Conservation (phyloP, 2,888 invertebrate genomes). For the Thereva nobilitata region DNA sequence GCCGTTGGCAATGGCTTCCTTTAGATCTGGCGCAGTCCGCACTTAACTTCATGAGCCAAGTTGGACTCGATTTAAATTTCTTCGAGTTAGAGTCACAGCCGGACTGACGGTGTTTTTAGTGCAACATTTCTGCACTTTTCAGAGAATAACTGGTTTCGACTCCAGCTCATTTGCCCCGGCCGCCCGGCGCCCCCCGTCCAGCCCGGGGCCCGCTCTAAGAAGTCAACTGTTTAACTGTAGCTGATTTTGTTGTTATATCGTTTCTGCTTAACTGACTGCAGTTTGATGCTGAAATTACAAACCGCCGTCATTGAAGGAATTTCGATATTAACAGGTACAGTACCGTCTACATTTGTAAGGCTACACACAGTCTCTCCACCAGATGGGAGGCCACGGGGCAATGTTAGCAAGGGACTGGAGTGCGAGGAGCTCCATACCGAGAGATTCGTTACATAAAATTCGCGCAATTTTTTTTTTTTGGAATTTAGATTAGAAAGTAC, state of each 20-base stretch:
- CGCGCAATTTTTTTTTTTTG: too few relatives aligned
- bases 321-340: too few relatives aligned
- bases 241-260: conserved; percentile 24
- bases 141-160: conserved; percentile 35
- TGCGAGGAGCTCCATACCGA: too few relatives aligned
- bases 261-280: conserved; percentile 18
- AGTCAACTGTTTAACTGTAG: not conserved
- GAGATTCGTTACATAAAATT: too few relatives aligned
- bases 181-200: not conserved
- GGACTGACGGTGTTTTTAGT: conserved; percentile 22
- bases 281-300: conserved; percentile 27
- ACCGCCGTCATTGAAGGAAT: conserved; percentile 4
- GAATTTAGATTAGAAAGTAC: too few relatives aligned
- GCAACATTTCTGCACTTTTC: conserved; percentile 36
- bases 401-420: too few relatives aligned
- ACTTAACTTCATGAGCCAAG: not conserved
- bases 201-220: not conserved
- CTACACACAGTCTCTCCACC: too few relatives aligned
- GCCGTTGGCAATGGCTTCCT: conserved; percentile 34
- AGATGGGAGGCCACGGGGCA: too few relatives aligned
- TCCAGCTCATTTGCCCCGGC: not conserved
- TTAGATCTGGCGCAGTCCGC: conserved; percentile 28
- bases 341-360: too few relatives aligned
- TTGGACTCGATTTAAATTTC: conserved; percentile 33
- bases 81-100: conserved; percentile 12